Evolutionary conservation across 2,888 invertebrate genomes (phyloP).

Genomic region (Tiliacea citrago): DNA sequence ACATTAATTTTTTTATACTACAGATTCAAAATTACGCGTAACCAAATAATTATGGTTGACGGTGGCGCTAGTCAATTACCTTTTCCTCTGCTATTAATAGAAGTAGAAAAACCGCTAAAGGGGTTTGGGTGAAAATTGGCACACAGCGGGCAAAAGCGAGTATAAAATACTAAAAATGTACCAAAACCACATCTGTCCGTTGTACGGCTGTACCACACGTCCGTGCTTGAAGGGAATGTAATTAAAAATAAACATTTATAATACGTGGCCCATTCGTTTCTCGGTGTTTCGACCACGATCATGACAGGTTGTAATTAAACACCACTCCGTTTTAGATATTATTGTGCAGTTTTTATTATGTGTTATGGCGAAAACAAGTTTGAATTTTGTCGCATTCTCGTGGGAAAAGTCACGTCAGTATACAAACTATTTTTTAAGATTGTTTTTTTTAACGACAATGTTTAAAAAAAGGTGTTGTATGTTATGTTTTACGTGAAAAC

Average conservation of each 20-base stretch:
- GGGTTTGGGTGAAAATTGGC: too few relatives aligned
- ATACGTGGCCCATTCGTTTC: slow-evolving; percentile 59
- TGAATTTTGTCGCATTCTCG: too few relatives aligned
- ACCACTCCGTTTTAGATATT: slow-evolving; percentile 46
- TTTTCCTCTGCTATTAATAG: too few relatives aligned
- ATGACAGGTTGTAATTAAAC: slow-evolving; percentile 55
- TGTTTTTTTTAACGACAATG: too few relatives aligned
- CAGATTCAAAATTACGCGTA: too few relatives aligned
- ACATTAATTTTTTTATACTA: too few relatives aligned
- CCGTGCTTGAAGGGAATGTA: slow-evolving; percentile 64
- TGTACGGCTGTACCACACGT: slow-evolving; percentile 41
- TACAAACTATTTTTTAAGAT: neutral
- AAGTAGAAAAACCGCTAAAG: too few relatives aligned
- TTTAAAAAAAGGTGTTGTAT: neutral
- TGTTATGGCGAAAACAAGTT: slow-evolving; percentile 5
- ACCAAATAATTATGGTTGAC: too few relatives aligned
- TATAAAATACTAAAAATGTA: slow-evolving; percentile 39
- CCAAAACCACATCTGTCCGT: slow-evolving; percentile 43
- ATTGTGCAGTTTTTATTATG: slow-evolving; percentile 22
- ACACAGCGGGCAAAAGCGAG: too few relatives aligned
- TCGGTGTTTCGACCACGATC: slow-evolving; percentile 52
- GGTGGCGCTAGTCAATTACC: too few relatives aligned
- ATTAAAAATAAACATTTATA: slow-evolving; percentile 70
- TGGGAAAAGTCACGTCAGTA: neutral
- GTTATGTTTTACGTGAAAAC: neutral